These are phyloP conservation scores for Trachelus iudaicus DNA, from an alignment of 2,888 invertebrate genomes.

Conservation along the genomic window DNA sequence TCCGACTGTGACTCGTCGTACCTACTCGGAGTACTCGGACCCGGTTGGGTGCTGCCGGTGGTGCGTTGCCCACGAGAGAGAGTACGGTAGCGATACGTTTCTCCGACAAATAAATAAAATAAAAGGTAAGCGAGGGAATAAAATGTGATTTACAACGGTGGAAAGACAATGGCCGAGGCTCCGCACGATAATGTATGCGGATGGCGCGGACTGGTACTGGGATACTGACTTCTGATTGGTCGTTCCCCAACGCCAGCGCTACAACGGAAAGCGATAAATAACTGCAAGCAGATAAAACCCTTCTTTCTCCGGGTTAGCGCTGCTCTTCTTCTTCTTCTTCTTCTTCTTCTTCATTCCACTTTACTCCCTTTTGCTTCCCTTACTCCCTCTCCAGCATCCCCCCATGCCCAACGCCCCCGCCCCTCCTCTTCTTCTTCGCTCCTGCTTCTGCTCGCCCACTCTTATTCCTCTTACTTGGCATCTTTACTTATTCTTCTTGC, in stretches of 20 bases:
- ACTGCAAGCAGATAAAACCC: conserved; percentile 64
- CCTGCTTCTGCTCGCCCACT: not conserved
- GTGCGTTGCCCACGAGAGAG: conserved; percentile 17
- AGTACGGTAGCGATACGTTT: conserved; percentile 64
- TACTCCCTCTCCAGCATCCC: conserved; percentile 15
- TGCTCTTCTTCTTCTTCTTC: conserved; percentile 26
- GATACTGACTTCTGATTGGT: conserved; percentile 65
- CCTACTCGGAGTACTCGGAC: not conserved
- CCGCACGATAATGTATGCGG: conserved; percentile 64
- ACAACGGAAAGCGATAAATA: conserved; percentile 66
- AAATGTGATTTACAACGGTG: conserved; percentile 65
- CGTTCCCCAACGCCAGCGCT: conserved; percentile 60
- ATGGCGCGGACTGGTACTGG: conserved; percentile 64
- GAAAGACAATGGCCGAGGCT: conserved; percentile 65
- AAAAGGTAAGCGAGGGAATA: conserved; percentile 65
- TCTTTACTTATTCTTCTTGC: no score
- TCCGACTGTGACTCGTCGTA: no score
- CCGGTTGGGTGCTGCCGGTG: not conserved
- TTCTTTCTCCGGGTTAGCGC: conserved; percentile 55
- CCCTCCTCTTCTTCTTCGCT: conserved; percentile 2
- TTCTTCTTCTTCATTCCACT: conserved; percentile 27
- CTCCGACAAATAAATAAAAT: conserved; percentile 64
- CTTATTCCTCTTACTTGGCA: no score
- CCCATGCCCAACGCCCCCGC: not conserved
- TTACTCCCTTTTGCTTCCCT: conserved; percentile 23